These are phyloP conservation scores for Amblyteles armatorius DNA, from an alignment of 2,888 invertebrate genomes.

Conservation along the genomic window DNA sequence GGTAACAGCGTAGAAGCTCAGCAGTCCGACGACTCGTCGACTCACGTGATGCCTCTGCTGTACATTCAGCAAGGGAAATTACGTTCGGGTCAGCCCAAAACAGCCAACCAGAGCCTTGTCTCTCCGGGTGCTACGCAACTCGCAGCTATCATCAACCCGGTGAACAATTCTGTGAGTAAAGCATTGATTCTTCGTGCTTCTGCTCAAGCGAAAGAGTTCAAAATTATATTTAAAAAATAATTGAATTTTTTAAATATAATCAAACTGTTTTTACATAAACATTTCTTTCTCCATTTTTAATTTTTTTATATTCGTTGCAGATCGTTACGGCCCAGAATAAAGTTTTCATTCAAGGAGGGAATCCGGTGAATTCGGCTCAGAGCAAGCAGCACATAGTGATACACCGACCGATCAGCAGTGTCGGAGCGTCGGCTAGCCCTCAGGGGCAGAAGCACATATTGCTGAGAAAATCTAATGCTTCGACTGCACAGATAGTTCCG, in stretches of 20 bases:
- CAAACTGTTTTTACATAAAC: not conserved
- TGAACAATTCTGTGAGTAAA: conserved; percentile 78
- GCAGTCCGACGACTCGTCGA: conserved; percentile 70
- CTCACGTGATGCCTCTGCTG: conserved; percentile 81
- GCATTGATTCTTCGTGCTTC: not conserved
- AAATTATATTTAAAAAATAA: not conserved
- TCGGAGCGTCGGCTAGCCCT: conserved; percentile 50
- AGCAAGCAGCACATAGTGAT: conserved; percentile 80
- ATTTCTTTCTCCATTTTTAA: not conserved
- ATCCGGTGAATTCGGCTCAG: conserved; percentile 77
- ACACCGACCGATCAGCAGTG: conserved; percentile 76
- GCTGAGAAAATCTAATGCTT: conserved; percentile 79
- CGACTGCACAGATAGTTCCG: conserved; percentile 82
- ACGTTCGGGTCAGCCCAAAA: conserved; percentile 74
- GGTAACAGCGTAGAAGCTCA: conserved; percentile 72
- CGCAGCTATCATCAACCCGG: conserved; percentile 80
- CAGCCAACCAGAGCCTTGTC: conserved; percentile 77
- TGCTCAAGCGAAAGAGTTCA: not conserved
- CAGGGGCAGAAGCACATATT: conserved; percentile 82
- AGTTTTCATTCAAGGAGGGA: conserved; percentile 81
- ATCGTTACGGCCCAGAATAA: conserved; percentile 80
- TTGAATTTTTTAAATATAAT: not conserved
- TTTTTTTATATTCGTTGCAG: conserved; percentile 71
- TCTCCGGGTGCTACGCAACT: conserved; percentile 77
- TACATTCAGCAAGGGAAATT: conserved; percentile 82